Evolutionary conservation across 2,888 invertebrate genomes (phyloP).

Genomic region (Euspilapteryx auroguttella): DNA sequence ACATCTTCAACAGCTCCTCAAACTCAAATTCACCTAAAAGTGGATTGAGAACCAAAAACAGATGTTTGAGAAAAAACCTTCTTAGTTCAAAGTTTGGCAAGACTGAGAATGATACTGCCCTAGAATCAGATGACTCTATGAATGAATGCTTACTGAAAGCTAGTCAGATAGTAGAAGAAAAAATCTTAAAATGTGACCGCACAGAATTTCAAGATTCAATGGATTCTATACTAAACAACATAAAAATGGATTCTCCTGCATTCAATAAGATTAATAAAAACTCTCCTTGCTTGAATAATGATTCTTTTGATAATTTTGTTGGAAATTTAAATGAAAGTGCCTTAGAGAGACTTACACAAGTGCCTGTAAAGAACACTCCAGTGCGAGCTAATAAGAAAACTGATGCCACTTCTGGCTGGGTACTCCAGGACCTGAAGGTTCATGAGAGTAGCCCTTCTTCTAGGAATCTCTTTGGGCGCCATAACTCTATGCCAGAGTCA

Average conservation of each 20-base stretch:
- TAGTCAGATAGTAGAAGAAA: slow-evolving; percentile 49
- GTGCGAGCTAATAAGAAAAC: slow-evolving; percentile 10
- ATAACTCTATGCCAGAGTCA: slow-evolving; percentile 51
- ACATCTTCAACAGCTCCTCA: slow-evolving; percentile 31
- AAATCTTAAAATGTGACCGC: slow-evolving; percentile 19
- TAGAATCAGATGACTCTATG: slow-evolving; percentile 55
- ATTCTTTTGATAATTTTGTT: slow-evolving; percentile 48
- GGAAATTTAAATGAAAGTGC: slow-evolving; percentile 48
- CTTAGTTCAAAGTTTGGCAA: slow-evolving; percentile 41
- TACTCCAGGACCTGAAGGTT: slow-evolving; percentile 22
- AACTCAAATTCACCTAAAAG: slow-evolving; percentile 40
- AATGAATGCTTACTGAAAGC: slow-evolving; percentile 50
- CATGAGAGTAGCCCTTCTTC: slow-evolving; percentile 29
- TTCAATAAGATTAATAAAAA: slow-evolving; percentile 22
- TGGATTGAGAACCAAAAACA: slow-evolving; percentile 20
- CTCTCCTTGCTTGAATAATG: slow-evolving; percentile 33
- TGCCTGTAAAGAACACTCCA: slow-evolving; percentile 19
- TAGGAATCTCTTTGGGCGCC: slow-evolving; percentile 31
- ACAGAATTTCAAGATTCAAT: slow-evolving; percentile 27
- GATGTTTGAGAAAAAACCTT: slow-evolving; percentile 39
- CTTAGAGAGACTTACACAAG: slow-evolving; percentile 37
- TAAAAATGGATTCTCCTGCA: slow-evolving; percentile 33
- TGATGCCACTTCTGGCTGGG: slow-evolving; percentile 14
- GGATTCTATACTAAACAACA: slow-evolving; percentile 36
- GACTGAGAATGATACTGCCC: slow-evolving; percentile 30